Conservation (phyloP, 2,113 vertebrate genomes). For the Turnix velox region DNA sequence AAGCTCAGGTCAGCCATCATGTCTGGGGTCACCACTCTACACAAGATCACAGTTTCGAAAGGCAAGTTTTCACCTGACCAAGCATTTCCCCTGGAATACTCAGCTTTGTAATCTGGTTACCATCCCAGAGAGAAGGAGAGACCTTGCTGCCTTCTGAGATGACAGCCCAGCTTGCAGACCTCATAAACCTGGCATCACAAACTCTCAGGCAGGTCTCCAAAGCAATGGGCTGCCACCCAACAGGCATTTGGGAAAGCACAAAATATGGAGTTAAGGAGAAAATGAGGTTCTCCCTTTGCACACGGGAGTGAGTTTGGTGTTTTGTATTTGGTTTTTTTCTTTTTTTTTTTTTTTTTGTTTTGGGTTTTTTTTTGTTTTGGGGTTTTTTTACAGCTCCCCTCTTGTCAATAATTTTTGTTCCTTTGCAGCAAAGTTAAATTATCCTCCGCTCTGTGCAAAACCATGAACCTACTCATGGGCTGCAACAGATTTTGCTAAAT, state of each 20-base stretch:
- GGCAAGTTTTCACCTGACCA: neutral
- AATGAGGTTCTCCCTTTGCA: neutral
- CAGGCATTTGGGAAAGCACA: neutral
- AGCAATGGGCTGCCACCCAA: neutral
- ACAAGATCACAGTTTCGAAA: neutral
- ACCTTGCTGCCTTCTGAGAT: neutral
- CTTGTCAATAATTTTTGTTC: neutral
- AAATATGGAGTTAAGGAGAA: neutral
- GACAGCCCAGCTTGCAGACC: neutral
- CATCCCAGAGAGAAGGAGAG: neutral
- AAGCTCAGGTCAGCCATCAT: neutral
- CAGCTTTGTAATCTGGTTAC: neutral
- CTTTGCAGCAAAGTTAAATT: neutral
- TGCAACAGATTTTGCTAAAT: neutral
- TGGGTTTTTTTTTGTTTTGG: neutral
- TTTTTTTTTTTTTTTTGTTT: neutral
- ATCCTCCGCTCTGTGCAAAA: neutral
- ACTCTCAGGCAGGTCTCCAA: neutral
- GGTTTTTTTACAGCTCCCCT: neutral
- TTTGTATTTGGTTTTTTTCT: neutral
- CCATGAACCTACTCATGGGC: neutral
- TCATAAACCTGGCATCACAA: accelerated
- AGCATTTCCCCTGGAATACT: neutral
- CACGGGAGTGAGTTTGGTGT: neutral
- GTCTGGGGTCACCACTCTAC: neutral